These are phyloP conservation scores for Neogale vison DNA, from an alignment of 2,113 vertebrate genomes.

Conservation along the genomic window DNA sequence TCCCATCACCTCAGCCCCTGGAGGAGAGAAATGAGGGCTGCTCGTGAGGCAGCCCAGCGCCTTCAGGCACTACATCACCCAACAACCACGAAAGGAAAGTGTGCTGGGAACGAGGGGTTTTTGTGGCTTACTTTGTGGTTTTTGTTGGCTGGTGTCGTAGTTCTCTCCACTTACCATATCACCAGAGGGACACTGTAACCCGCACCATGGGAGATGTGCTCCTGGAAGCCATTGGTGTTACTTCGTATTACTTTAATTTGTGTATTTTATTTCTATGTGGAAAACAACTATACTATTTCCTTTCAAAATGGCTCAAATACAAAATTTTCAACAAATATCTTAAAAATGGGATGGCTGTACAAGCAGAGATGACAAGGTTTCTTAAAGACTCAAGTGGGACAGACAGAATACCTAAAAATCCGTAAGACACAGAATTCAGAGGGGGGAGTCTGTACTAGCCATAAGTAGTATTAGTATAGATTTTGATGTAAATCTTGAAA, in stretches of 20 bases:
- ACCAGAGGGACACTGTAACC: neutral
- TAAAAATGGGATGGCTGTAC: neutral
- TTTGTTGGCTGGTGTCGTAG: neutral
- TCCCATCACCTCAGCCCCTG: neutral
- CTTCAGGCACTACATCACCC: neutral
- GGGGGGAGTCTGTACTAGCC: neutral
- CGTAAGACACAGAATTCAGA: neutral
- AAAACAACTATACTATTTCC: neutral
- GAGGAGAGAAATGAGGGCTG: no score
- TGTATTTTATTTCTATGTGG: neutral
- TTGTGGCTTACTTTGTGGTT: neutral
- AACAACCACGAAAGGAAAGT: neutral
- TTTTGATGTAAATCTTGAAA: neutral
- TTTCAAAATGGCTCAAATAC: neutral
- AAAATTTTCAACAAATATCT: constrained; percentile 1
- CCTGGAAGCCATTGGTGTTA: neutral
- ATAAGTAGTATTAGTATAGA: neutral
- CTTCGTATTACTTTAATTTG: neutral
- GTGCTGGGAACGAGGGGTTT: neutral
- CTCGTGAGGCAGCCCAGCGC: fast-evolving
- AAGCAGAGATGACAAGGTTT: neutral
- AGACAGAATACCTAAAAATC: neutral
- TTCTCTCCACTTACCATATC: fast-evolving
- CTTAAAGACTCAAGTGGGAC: neutral
- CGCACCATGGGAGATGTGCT: neutral